Percentiles rank a stretch among this genome's conserved stretches.
Conservation (phyloP, 2,888 invertebrate genomes). For the Microplitis manilae region DNA sequence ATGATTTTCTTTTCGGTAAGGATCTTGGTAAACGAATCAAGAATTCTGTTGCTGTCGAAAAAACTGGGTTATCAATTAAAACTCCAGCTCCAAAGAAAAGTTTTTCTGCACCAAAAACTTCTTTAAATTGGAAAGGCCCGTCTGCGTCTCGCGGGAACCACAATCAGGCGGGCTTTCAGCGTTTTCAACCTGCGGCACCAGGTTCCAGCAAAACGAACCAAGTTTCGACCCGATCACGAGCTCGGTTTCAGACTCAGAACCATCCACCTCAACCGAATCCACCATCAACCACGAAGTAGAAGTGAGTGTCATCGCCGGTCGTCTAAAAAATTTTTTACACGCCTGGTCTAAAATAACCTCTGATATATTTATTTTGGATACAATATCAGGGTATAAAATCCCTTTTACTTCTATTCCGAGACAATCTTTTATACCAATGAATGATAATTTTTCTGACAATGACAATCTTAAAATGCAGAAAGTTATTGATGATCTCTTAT, state of each 20-base stretch:
- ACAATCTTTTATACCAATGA: constrained; percentile 5
- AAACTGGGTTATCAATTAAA: background rate
- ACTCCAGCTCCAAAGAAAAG: background rate
- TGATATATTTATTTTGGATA: background rate
- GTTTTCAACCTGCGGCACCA: background rate
- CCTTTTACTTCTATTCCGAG: background rate
- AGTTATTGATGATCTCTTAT: constrained; percentile 10
- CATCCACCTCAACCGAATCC: background rate
- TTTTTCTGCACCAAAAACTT: background rate
- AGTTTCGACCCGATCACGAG: constrained; percentile 2
- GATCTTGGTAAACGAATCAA: constrained; percentile 2
- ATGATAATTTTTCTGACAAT: constrained; percentile 6
- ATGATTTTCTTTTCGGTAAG: background rate
- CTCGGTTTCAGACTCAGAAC: background rate
- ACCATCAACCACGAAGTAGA: constrained; percentile 1
- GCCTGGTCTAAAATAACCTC: constrained; percentile 1
- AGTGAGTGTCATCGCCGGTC: background rate
- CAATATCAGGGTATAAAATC: constrained; percentile 4
- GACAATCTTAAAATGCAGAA: constrained; percentile 30
- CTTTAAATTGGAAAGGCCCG: constrained; percentile 7
- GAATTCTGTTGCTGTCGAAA: constrained; percentile 1
- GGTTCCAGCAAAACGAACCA: background rate
- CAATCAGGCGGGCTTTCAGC: constrained; percentile 6
- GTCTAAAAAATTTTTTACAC: background rate
- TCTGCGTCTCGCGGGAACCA: background rate